Conservation (phyloP, 2,888 invertebrate species). For the Volucella inflata region DNA sequence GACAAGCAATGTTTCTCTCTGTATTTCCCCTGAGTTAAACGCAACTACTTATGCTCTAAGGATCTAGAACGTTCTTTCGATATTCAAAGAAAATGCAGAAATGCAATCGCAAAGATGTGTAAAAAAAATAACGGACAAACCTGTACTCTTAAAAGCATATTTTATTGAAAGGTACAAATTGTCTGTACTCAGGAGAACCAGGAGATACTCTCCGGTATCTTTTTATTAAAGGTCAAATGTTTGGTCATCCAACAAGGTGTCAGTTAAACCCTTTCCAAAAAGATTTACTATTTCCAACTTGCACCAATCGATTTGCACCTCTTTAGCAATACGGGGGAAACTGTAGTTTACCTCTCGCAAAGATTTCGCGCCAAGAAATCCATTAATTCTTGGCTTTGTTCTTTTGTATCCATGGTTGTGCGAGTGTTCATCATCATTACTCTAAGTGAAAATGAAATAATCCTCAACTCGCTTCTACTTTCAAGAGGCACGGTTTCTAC, state of each 20-base stretch:
- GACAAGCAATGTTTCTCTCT: too few relatives aligned
- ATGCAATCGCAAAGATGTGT: too few relatives aligned
- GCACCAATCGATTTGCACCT: constrained; percentile 37
- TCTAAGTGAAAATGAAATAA: constrained; percentile 52
- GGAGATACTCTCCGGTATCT: too few relatives aligned
- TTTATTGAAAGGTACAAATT: too few relatives aligned
- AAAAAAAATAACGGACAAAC: too few relatives aligned
- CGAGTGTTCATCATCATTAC: constrained; percentile 63
- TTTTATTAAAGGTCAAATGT: not conserved
- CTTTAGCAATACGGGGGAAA: constrained; percentile 15
- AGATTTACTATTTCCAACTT: not conserved
- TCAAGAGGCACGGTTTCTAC: constrained; percentile 16
- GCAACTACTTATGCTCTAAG: too few relatives aligned
- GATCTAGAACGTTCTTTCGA: too few relatives aligned
- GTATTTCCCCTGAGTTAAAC: too few relatives aligned
- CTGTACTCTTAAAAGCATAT: too few relatives aligned
- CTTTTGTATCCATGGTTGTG: constrained; percentile 26
- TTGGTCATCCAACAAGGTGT: not conserved
- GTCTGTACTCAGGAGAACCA: too few relatives aligned
- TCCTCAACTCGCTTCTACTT: constrained; percentile 50
- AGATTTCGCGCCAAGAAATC: constrained; percentile 44
- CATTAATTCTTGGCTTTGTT: constrained; percentile 56
- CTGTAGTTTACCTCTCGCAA: constrained; percentile 1
- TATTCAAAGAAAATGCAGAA: too few relatives aligned
- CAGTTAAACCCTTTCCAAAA: not conserved